Percentiles rank a stretch among this genome's conserved stretches.
Conservation (phyloP, 2,888 invertebrate genomes). For the Phasia obesa region DNA sequence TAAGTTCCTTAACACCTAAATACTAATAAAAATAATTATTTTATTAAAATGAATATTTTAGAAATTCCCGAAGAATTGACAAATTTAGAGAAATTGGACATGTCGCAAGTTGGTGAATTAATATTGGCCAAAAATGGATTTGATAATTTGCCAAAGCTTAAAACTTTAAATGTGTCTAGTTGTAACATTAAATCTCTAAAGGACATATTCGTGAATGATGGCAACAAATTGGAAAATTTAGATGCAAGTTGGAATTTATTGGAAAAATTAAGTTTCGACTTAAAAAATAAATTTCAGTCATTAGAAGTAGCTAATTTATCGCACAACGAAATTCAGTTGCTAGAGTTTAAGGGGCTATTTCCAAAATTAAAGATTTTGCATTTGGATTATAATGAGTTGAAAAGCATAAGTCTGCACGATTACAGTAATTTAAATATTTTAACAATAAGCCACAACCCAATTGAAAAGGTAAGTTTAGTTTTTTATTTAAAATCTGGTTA, state of each 20-base stretch:
- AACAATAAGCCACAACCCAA: constrained; percentile 75
- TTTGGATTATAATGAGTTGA: constrained; percentile 77
- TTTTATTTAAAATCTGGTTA: too few species aligned
- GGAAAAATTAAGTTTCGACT: constrained; percentile 70
- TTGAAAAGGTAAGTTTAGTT: constrained; percentile 74
- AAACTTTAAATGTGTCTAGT: constrained; percentile 77
- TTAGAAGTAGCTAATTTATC: constrained; percentile 78
- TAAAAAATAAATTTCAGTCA: constrained; percentile 73
- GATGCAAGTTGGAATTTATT: constrained; percentile 79
- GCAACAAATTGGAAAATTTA: constrained; percentile 74
- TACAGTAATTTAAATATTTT: constrained; percentile 74
- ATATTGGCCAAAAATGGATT: constrained; percentile 75
- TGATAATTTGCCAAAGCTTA: constrained; percentile 74
- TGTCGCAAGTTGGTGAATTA: constrained; percentile 76
- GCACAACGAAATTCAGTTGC: constrained; percentile 74
- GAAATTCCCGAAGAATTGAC: constrained; percentile 3
- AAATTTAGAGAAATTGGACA: constrained; percentile 72
- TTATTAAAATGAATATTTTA: neutral
- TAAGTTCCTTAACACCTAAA: neutral
- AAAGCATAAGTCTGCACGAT: constrained; percentile 73
- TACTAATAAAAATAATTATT: neutral
- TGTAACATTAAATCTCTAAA: constrained; percentile 73
- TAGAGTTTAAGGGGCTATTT: constrained; percentile 73
- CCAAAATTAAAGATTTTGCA: constrained; percentile 74
- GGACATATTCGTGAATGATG: constrained; percentile 72